phyloP scores from a whole-genome alignment of 2,113 vertebrate species.

The Halcyon malimbica region DNA sequence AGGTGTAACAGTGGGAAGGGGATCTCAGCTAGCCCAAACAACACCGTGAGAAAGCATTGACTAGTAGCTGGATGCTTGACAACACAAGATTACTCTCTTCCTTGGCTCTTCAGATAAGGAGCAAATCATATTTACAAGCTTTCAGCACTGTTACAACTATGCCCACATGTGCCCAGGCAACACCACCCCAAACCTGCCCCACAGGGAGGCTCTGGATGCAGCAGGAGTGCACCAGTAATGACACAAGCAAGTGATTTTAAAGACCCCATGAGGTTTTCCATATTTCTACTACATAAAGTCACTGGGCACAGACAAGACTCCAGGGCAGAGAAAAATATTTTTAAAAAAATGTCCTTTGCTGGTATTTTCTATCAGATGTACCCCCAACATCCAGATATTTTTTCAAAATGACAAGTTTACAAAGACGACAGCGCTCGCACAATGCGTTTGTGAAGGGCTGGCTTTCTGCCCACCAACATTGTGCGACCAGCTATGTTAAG shows the following conservation, averaged over 20 bases:
- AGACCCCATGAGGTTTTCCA: not conserved
- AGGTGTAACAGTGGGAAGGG: not conserved
- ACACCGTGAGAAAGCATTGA: not conserved
- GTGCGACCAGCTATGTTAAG: slow-evolving; percentile 28
- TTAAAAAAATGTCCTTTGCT: not conserved
- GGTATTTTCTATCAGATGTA: not conserved
- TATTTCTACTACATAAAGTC: not conserved
- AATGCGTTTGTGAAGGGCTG: slow-evolving; percentile 45
- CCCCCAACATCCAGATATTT: not conserved
- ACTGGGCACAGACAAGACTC: not conserved
- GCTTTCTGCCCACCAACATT: slow-evolving; percentile 38
- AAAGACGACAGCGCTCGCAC: not conserved
- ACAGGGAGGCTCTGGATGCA: not conserved
- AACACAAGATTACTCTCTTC: not conserved
- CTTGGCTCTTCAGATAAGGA: not conserved
- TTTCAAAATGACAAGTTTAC: not conserved
- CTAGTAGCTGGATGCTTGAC: not conserved
- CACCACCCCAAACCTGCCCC: not conserved
- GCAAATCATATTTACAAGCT: not conserved
- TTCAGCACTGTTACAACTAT: not conserved
- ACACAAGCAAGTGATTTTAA: not conserved
- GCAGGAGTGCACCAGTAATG: not conserved
- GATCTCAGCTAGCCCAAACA: not conserved
- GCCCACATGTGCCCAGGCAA: not conserved
- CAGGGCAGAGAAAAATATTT: not conserved